These are phyloP conservation scores for Apamea anceps DNA, from an alignment of 2,888 invertebrate species.

Conservation along the genomic window DNA sequence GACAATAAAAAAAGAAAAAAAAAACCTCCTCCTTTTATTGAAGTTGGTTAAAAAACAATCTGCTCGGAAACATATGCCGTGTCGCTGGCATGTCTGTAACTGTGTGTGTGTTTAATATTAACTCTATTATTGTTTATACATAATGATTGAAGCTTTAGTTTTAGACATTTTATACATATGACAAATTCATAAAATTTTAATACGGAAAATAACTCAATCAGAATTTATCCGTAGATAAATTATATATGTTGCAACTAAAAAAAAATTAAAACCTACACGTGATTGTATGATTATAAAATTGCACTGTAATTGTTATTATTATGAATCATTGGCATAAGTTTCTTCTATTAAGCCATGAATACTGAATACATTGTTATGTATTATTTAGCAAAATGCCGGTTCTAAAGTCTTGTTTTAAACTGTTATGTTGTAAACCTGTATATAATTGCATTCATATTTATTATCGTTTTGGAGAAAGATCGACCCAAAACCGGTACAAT, in stretches of 20 bases:
- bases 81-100: no score
- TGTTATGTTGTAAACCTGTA: background rate
- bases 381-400: background rate
- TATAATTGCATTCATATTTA: background rate
- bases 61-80: no score
- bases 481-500: background rate
- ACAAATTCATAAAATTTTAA: background rate
- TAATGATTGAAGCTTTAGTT: background rate
- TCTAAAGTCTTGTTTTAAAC: background rate
- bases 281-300: background rate
- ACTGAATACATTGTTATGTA: background rate
- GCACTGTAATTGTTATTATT: background rate
- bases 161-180: background rate
- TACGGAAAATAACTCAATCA: background rate
- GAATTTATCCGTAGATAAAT: background rate
- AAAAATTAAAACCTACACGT: background rate
- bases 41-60: no score
- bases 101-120: no score
- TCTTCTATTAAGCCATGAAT: no score
- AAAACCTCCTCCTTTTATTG: no score
- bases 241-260: background rate
- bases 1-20: no score
- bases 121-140: no score
- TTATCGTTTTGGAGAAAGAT: background rate
- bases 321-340: background rate